phyloP scores from a whole-genome alignment of 2,888 invertebrate species.

The Heteropelma amictum region DNA sequence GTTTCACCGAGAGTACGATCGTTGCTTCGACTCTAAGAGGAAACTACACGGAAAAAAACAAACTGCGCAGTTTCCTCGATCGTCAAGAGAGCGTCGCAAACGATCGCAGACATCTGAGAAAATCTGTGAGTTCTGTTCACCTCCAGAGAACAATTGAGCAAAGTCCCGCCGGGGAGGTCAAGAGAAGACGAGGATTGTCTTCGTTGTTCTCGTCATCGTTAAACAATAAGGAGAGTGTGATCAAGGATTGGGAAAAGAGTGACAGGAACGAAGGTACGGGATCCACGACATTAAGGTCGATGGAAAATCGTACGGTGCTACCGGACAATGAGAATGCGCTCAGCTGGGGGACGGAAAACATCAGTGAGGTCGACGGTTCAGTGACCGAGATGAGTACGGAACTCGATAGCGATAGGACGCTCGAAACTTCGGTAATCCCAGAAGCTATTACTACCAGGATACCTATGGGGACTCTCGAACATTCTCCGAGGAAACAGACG shows the following conservation, averaged over 20 bases:
- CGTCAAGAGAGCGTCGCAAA: conserved; percentile 47
- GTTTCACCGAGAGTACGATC: conserved; percentile 17
- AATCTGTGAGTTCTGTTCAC: conserved; percentile 68
- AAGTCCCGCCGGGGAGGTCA: conserved; percentile 35
- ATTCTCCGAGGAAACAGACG: not conserved
- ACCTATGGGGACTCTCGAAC: conserved; percentile 13
- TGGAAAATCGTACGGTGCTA: conserved; percentile 44
- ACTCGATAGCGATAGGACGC: not conserved
- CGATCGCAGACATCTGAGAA: conserved; percentile 62
- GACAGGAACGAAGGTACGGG: conserved; percentile 31
- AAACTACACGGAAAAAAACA: conserved; percentile 58
- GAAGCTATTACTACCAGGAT: conserved; percentile 33
- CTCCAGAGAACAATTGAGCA: conserved; percentile 64
- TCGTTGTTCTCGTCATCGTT: not conserved
- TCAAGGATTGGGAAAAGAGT: conserved; percentile 27
- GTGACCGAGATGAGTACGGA: conserved; percentile 6
- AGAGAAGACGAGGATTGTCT: conserved; percentile 38
- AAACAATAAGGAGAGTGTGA: no score
- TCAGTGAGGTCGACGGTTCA: conserved; percentile 9
- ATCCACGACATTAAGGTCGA: conserved; percentile 31
- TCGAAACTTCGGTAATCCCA: conserved; percentile 5
- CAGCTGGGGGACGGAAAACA: conserved; percentile 1
- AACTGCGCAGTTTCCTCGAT: conserved; percentile 8
- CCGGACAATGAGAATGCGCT: conserved; percentile 34
- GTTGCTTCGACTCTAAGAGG: conserved; percentile 62